Percentiles rank a stretch among this genome's conserved stretches.
These are phyloP conservation scores for Holacanthella duospinosa DNA, from an alignment of 2,888 invertebrate species.

Conservation along the genomic window DNA sequence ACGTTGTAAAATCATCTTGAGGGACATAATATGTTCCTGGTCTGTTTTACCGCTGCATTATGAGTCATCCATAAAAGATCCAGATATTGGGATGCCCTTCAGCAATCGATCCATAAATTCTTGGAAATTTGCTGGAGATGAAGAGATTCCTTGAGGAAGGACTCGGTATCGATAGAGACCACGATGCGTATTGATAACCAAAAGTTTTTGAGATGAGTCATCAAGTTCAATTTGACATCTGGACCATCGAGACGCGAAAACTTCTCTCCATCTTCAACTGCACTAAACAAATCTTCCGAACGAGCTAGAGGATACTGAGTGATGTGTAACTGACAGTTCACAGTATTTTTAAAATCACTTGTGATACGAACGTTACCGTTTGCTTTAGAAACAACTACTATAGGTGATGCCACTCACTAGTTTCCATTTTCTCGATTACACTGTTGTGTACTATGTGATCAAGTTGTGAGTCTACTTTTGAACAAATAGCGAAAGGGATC, in stretches of 20 bases:
- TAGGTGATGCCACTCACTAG: conserved; percentile 11
- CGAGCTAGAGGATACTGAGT: conserved; percentile 9
- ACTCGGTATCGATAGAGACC: conserved; percentile 39
- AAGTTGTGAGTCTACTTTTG: conserved; percentile 8
- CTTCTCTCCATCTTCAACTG: too few species aligned
- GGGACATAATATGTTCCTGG: background rate
- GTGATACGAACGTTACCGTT: conserved; percentile 33
- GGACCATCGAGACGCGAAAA: too few species aligned
- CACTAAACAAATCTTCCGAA: conserved; percentile 14
- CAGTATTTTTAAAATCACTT: conserved; percentile 38
- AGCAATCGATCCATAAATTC: conserved; percentile 39
- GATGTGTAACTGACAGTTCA: conserved; percentile 25
- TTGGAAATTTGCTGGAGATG: conserved; percentile 41
- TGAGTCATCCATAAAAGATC: conserved; percentile 38
- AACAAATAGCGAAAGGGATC: conserved; percentile 3
- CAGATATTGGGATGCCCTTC: conserved; percentile 37
- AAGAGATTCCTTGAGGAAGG: conserved; percentile 40
- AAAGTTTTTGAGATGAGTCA: conserved; percentile 31
- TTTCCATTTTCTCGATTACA: background rate
- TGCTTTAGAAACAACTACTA: conserved; percentile 9
- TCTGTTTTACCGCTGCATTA: conserved; percentile 18
- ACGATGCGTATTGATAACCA: conserved; percentile 39
- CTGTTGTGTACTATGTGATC: background rate
- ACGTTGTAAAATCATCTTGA: background rate
- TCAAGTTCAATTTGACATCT: too few species aligned